These are phyloP conservation scores for Nomada goodeniana DNA, from an alignment of 2,888 invertebrate genomes.

Conservation along the genomic window DNA sequence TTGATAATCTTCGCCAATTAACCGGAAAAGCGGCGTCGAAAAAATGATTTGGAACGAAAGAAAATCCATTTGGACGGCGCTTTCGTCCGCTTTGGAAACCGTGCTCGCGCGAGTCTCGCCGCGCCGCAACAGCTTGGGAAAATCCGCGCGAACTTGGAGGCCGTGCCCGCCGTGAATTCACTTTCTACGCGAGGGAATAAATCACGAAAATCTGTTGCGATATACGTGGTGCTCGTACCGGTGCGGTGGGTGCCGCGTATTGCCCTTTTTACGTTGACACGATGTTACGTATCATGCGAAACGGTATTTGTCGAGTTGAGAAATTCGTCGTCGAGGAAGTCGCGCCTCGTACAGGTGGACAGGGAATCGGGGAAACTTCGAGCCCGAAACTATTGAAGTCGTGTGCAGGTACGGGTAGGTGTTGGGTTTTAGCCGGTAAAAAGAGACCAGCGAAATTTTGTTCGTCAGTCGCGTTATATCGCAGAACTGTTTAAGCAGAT, in stretches of 20 bases:
- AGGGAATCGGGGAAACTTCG: slow-evolving; percentile 11
- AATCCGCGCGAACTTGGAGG: slow-evolving; percentile 4
- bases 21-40: too few species aligned
- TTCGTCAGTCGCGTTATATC: not conserved
- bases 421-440: not conserved
- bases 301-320: slow-evolving; percentile 23
- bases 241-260: not conserved
- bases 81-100: slow-evolving; percentile 26
- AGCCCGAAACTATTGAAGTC: not conserved
- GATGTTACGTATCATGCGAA: slow-evolving; percentile 7
- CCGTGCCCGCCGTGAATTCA: slow-evolving; percentile 16
- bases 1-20: not conserved
- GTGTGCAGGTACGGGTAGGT: slow-evolving; percentile 1
- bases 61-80: slow-evolving; percentile 15
- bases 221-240: not conserved
- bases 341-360: not conserved
- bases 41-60: not conserved
- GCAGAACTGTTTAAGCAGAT: too few species aligned
- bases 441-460: not conserved
- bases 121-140: not conserved
- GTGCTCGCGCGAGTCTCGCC: not conserved
- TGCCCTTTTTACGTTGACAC: slow-evolving; percentile 22
- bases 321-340: slow-evolving; percentile 32
- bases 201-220: slow-evolving; percentile 38
- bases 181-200: slow-evolving; percentile 28